Evolutionary conservation across 2,113 vertebrate genomes (phyloP).

Genomic region (Azemiops feae): DNA sequence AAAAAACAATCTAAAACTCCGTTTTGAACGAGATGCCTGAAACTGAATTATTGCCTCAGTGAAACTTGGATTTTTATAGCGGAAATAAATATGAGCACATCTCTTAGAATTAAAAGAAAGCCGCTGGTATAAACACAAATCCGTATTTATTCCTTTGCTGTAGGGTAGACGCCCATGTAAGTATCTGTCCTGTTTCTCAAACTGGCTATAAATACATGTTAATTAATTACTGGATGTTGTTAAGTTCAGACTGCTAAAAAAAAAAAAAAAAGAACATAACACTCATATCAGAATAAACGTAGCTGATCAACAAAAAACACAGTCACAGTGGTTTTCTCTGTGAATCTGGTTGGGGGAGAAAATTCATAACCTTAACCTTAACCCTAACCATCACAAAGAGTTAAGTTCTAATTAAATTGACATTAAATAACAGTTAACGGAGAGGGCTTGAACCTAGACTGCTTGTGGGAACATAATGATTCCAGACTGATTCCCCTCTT

Average conservation of each 20-base stretch:
- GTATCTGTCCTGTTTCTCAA: not conserved
- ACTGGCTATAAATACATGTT: not conserved
- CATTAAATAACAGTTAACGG: too few species aligned
- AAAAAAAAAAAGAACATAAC: not conserved
- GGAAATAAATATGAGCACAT: not conserved
- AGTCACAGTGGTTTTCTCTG: not conserved
- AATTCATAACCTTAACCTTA: not conserved
- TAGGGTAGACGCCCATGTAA: not conserved
- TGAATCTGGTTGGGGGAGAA: not conserved
- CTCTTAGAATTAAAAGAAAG: not conserved
- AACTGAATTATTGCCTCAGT: not conserved
- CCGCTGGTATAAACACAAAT: slow-evolving; percentile 28
- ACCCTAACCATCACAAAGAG: not conserved
- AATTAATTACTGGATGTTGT: not conserved
- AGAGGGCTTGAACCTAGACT: too few species aligned
- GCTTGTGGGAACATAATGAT: too few species aligned
- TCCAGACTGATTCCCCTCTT: too few species aligned
- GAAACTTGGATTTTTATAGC: not conserved
- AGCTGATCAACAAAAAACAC: not conserved
- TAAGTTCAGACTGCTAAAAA: not conserved
- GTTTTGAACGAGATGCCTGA: slow-evolving; percentile 24
- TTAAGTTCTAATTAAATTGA: too few species aligned
- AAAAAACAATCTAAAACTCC: slow-evolving; percentile 10
- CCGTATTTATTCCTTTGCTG: slow-evolving; percentile 40
- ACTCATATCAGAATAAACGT: not conserved